These are phyloP conservation scores for Harmothoe impar DNA, from an alignment of 2,888 invertebrate genomes.

Conservation along the genomic window DNA sequence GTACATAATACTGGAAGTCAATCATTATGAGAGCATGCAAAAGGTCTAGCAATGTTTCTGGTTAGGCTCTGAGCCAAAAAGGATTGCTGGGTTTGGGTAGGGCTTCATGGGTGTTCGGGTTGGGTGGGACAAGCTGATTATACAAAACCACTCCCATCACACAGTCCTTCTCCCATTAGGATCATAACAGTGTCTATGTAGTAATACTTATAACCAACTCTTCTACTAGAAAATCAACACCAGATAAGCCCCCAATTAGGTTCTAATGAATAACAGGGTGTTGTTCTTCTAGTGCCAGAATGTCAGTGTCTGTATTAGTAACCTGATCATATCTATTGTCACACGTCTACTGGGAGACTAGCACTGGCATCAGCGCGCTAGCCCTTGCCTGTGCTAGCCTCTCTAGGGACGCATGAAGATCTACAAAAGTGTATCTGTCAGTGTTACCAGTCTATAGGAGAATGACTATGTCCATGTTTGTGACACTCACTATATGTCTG, in stretches of 20 bases:
- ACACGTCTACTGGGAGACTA: not conserved
- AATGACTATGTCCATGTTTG: constrained; percentile 13
- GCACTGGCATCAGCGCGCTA: not conserved
- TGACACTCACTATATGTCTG: not conserved
- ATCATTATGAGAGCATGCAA: too few relatives aligned
- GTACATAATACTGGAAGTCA: too few relatives aligned
- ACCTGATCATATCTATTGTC: not conserved
- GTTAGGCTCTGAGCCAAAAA: too few relatives aligned
- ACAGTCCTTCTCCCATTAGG: constrained; percentile 13
- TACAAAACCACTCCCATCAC: not conserved
- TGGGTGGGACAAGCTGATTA: not conserved
- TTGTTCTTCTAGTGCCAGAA: not conserved
- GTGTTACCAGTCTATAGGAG: constrained; percentile 9
- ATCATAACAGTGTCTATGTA: not conserved
- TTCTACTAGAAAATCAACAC: not conserved
- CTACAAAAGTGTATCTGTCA: not conserved
- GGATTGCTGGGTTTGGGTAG: too few relatives aligned
- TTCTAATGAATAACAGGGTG: not conserved
- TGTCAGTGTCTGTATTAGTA: not conserved
- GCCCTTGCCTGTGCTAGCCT: constrained; percentile 6
- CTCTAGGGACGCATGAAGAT: not conserved
- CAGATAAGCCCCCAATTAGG: not conserved
- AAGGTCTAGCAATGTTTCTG: too few relatives aligned
- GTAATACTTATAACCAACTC: constrained; percentile 16
- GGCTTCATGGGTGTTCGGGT: too few relatives aligned